These are phyloP conservation scores for Ispidina picta DNA, from an alignment of 2,797 vertebrate genomes.

Conservation along the genomic window DNA sequence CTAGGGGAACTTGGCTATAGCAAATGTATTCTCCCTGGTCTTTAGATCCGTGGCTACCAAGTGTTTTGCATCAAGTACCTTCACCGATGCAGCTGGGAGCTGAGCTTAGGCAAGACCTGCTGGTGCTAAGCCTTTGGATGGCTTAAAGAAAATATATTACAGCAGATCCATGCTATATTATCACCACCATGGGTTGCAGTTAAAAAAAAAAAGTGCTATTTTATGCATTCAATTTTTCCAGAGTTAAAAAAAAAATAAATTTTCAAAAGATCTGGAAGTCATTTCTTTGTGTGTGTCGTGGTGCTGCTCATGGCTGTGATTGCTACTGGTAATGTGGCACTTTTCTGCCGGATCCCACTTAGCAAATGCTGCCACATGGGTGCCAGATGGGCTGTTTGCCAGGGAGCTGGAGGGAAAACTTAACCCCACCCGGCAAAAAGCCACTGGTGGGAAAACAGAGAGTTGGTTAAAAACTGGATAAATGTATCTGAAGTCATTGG, in stretches of 20 bases:
- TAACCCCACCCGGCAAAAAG: background rate
- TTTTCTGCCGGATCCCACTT: constrained; percentile 19
- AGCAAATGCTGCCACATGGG: constrained; percentile 18
- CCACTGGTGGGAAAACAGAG: rapidly evolving
- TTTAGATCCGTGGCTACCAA: background rate
- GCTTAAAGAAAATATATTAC: background rate
- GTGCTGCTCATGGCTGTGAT: background rate
- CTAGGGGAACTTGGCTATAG: background rate
- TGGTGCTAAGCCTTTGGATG: background rate
- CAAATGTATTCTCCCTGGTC: background rate
- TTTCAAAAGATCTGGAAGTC: background rate
- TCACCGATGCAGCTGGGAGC: background rate
- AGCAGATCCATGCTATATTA: background rate
- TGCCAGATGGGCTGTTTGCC: constrained; percentile 56
- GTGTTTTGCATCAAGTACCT: background rate
- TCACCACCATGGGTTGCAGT: background rate
- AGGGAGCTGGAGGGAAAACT: background rate
- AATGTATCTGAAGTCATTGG: background rate
- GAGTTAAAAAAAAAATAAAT: background rate
- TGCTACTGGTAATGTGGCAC: constrained; percentile 38
- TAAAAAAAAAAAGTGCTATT: background rate
- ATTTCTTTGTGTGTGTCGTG: background rate
- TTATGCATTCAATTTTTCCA: background rate
- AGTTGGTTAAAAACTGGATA: background rate
- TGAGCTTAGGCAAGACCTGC: background rate